Evolutionary conservation across 2,113 vertebrate genomes (phyloP).

Genomic region (Notothenia rossii): DNA sequence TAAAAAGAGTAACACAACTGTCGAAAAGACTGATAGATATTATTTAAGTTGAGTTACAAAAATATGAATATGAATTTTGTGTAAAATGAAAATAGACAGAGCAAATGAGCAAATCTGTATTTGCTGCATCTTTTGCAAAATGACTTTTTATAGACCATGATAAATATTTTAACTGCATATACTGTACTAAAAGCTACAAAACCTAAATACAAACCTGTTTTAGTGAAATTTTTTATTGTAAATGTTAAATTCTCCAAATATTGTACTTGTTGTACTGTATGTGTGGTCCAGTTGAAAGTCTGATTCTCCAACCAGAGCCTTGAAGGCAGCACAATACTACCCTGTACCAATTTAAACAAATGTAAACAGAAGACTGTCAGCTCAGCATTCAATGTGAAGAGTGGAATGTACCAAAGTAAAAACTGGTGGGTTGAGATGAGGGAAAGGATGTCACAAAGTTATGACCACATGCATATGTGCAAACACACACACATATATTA

Average conservation of each 20-base stretch:
- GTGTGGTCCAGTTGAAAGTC: not conserved
- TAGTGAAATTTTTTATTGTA: not conserved
- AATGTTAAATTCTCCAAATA: not conserved
- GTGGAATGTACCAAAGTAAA: slow-evolving; percentile 10
- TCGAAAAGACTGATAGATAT: too few species aligned
- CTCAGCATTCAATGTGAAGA: slow-evolving; percentile 45
- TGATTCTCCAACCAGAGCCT: slow-evolving; percentile 5
- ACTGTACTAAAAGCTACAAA: too few species aligned
- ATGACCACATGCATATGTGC: not conserved
- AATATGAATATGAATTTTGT: too few species aligned
- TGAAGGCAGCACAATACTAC: slow-evolving; percentile 17
- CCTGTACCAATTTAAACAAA: slow-evolving; percentile 47
- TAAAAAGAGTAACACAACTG: too few species aligned
- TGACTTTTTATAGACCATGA: too few species aligned
- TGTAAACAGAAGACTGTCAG: slow-evolving; percentile 50
- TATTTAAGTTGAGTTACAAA: too few species aligned
- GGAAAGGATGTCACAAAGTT: slow-evolving; percentile 38
- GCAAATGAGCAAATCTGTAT: too few species aligned
- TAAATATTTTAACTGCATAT: too few species aligned
- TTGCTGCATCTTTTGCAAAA: too few species aligned
- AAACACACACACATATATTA: too few species aligned
- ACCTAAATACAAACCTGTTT: too few species aligned
- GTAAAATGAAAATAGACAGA: too few species aligned
- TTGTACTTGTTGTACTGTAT: not conserved
- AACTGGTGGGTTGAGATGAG: not conserved